Conservation (phyloP, 2,797 vertebrate species). For the Falco naumanni region DNA sequence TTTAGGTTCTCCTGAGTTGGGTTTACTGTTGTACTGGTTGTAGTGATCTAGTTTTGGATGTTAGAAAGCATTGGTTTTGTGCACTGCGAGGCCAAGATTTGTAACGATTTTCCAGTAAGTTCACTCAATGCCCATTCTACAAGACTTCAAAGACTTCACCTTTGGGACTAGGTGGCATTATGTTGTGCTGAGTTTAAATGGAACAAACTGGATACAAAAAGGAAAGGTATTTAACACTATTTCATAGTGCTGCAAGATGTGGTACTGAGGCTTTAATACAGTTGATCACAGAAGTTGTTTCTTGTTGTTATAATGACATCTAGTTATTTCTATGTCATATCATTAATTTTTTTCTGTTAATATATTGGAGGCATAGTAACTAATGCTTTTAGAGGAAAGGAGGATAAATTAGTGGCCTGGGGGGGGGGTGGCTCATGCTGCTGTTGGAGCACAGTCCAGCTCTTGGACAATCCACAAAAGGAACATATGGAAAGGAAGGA, state of each 20-base stretch:
- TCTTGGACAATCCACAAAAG: neutral
- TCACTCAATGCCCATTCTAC: neutral
- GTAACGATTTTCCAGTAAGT: neutral
- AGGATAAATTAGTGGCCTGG: neutral
- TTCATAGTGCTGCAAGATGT: neutral
- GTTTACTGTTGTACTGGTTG: neutral
- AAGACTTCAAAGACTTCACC: neutral
- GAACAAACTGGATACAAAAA: neutral
- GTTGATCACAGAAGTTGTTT: neutral
- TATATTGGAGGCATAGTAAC: neutral
- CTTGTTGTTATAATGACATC: neutral
- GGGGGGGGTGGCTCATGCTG: accelerated
- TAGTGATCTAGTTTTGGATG: neutral
- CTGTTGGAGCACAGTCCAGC: neutral
- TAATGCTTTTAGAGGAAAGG: neutral
- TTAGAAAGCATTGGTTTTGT: neutral
- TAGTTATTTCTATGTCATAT: neutral
- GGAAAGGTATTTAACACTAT: neutral
- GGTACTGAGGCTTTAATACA: neutral
- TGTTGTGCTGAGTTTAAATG: neutral
- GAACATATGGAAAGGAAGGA: neutral
- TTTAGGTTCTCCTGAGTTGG: neutral
- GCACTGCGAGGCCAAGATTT: neutral
- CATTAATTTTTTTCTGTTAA: neutral
- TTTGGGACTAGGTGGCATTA: neutral